Evolutionary conservation across 1,140 invertebrate genomes (phyloP), one percentile per base, ranked within the genome.

Genomic region (Leptinotarsa lineolata): DNA sequence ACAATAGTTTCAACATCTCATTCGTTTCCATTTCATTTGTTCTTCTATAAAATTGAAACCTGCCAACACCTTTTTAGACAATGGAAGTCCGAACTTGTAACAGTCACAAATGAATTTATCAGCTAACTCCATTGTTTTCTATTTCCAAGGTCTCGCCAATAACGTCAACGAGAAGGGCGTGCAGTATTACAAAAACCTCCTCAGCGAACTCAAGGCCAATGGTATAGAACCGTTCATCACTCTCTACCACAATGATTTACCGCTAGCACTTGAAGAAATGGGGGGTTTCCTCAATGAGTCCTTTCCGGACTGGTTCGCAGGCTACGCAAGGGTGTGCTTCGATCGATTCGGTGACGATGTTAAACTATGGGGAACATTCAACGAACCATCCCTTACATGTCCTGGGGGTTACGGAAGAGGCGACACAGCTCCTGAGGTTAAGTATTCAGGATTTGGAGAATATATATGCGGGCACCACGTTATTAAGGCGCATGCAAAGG

Each of bases 401-500:
- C 6, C 15, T 21, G 20, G 21, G 5, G 89, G 89, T n/a, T 70
- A 70, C 22, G 68, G 68, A 18, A 70, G 45, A 16, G 24, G 21
- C 2, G 21, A 20, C 21, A 20, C 15, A 5, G 45, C 68, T 18
- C 68, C 68, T 3, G 45, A 13, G n/a, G 21, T 70, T 6, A 30
- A 66, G 24, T n/a, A n/a, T 18, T 20, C 18, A 86, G 89, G 30
- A 85, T 87, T 60, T 88, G 87, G 86, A 76, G 69, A 72, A 77
- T 89, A 89, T 79, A 77, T 88, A 60, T 88, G 88, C 77, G 87
- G 85, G 74, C 85, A 88, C 73, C 87, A 82, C n/a, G 76, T 88
- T 15, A 78, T 89, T 16, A 86, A 87, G 72, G 84, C 87, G 3
- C 88, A 89, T 78, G 88, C 86, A 61, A 84, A 85, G 74, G 82